A percentile compares a stretch with the other conserved stretches of the same genome.
Evolutionary conservation across 2,797 vertebrate genomes (phyloP).

Genomic region (Manis pentadactyla): DNA sequence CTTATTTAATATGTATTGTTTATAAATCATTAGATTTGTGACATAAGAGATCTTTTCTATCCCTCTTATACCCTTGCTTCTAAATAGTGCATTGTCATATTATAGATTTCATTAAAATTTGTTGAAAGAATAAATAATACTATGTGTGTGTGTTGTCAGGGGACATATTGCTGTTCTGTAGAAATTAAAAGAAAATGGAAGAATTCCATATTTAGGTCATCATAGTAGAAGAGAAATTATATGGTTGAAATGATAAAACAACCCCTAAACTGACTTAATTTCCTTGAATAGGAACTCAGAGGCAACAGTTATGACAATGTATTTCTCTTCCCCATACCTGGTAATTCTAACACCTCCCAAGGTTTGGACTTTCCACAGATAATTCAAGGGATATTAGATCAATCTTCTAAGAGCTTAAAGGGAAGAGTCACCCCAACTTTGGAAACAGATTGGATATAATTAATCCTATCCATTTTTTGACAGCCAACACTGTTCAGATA

Average conservation of each 20-base stretch:
- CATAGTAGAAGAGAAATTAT: not conserved
- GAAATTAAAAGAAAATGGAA: not conserved
- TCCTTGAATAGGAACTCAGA: not conserved
- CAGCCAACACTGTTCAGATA: not conserved
- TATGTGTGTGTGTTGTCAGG: accelerated
- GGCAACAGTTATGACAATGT: not conserved
- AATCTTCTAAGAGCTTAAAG: not conserved
- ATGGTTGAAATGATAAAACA: not conserved
- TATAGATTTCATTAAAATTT: not conserved
- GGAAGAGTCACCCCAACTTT: not conserved
- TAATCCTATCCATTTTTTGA: not conserved
- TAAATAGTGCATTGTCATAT: not conserved
- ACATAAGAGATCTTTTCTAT: not conserved
- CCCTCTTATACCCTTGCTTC: not conserved
- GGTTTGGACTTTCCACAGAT: not conserved
- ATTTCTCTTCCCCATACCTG: not conserved
- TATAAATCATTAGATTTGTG: not conserved
- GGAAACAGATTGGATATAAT: not conserved
- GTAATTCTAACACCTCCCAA: not conserved
- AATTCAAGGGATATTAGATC: not conserved
- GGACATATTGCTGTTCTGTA: not conserved
- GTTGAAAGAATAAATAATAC: not conserved
- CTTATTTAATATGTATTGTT: not conserved
- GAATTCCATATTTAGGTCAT: not conserved
- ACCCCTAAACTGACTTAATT: not conserved